Evolutionary conservation across 2,113 vertebrate species (phyloP).

Genomic region (Electrona antarctica): DNA sequence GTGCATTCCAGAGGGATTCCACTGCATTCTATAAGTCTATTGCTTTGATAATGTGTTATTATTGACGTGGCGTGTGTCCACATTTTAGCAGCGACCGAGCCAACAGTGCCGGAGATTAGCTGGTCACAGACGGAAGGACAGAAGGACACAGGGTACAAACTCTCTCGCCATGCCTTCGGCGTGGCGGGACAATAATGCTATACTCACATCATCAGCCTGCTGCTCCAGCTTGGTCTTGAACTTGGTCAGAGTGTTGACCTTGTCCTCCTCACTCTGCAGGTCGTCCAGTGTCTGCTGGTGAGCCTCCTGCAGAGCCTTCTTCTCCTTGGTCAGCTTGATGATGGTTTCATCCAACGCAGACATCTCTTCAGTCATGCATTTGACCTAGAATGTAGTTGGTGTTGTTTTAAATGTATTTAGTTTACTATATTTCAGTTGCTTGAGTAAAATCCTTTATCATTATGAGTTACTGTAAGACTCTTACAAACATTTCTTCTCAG

Average conservation of each 20-base stretch:
- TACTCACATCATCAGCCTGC: conserved; percentile 50
- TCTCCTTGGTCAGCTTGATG: conserved; percentile 54
- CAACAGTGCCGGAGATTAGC: too few relatives aligned
- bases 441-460: background rate
- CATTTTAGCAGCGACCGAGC: too few relatives aligned
- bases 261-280: conserved; percentile 78
- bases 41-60: too few relatives aligned
- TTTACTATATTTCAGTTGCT: background rate
- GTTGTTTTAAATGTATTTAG: background rate
- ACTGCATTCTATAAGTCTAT: background rate
- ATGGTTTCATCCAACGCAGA: conserved; percentile 50
- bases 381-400: conserved; percentile 22
- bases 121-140: too few relatives aligned
- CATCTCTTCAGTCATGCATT: conserved; percentile 56
- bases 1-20: too few relatives aligned
- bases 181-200: too few relatives aligned
- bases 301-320: conserved; percentile 60
- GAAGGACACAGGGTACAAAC: too few relatives aligned
- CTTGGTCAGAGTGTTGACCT: conserved; percentile 77
- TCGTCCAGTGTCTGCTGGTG: conserved; percentile 67
- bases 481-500: too few relatives aligned
- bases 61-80: too few relatives aligned
- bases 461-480: background rate
- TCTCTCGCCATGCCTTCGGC: too few relatives aligned
- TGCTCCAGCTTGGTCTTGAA: conserved; percentile 57